phyloP scores from a whole-genome alignment of 1,140 invertebrate species.

The Proctacanthus coquilletti region DNA sequence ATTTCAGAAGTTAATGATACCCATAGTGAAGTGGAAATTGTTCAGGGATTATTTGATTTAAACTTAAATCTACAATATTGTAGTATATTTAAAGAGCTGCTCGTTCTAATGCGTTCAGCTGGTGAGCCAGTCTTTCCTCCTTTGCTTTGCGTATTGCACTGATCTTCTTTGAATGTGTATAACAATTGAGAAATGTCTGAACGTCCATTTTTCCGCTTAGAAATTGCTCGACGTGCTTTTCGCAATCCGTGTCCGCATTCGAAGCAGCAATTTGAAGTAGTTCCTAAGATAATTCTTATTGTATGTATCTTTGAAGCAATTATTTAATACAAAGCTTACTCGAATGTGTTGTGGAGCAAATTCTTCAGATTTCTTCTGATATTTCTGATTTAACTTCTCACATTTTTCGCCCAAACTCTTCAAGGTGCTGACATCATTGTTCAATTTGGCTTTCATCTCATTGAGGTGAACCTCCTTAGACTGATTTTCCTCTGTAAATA shows the following conservation, averaged over 20 bases:
- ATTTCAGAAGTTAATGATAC: too few species aligned
- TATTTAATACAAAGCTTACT: conserved; percentile 32
- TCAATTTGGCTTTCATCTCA: conserved; percentile 41
- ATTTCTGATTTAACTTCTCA: conserved; percentile 47
- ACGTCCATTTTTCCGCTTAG: conserved; percentile 55
- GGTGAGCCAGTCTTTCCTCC: conserved; percentile 58
- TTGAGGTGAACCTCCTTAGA: conserved; percentile 46
- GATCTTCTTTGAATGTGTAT: conserved; percentile 48
- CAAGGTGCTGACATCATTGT: conserved; percentile 45
- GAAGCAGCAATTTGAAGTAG: conserved; percentile 40
- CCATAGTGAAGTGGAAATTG: too few species aligned
- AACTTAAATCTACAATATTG: not conserved
- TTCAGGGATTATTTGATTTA: not conserved
- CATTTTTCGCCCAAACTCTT: conserved; percentile 52
- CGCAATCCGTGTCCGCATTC: conserved; percentile 55
- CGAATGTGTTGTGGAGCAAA: conserved; percentile 58
- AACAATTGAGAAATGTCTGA: conserved; percentile 53
- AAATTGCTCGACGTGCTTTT: conserved; percentile 58
- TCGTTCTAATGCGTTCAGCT: conserved; percentile 48
- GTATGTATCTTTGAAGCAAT: conserved; percentile 2
- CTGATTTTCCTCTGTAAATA: conserved; percentile 44
- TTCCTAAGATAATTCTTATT: conserved; percentile 27
- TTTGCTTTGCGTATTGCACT: conserved; percentile 56
- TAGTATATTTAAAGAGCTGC: conserved; percentile 36
- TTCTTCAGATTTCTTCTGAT: conserved; percentile 51